Evolutionary conservation across 2,888 invertebrate species (phyloP), one percentile per base, ranked within the genome.

Genomic region (Trissolcus japonicus): DNA sequence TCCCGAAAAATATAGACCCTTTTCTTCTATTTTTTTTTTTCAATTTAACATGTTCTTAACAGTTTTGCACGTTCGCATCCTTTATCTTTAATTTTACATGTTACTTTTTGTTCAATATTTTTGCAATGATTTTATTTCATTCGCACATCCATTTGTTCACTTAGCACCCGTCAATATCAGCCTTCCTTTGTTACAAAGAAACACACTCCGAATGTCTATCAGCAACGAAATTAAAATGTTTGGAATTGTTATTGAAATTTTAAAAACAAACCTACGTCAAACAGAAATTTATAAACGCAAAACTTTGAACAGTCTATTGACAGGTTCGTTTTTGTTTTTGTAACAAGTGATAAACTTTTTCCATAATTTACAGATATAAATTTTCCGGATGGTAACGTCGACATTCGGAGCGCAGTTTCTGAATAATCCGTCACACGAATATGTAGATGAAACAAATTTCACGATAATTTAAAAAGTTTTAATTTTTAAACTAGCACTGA

Each of bases 141-240:
- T 67, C 79, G 83, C 76, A 81, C 80, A 82, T 78, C 71, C 69
- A 81, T 76, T 80, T 78, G 81, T 80, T 81, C 83, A 78, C 81
- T 82, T 84, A 87, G 85, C 86, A 87, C 86, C 86, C 82, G 83
- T 85, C 81, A 84, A 86, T 85, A 83, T 86, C 84, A 85, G 83
- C 84, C 83, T 85, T 85, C 77, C 82, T 82, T 81, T 82, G 78
- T 84, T 82, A 81, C 76, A 81, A 83, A 78, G 78, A 85, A 86
- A 84, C 65, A 66, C 62, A 56, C 62, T 65, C 54, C 73, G 63
- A 65, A 69, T 68, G 57, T 69, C 46, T 55, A 14, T 51, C 14
- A 11, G 11, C 29, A 13, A 17, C 29, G 46, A 40, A 14, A 46
- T 14, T 16, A 29, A n/a, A 54, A 25, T 25, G 13, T 25, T 11